These are phyloP conservation scores for Sipha maydis DNA, from an alignment of 2,888 invertebrate genomes.

Conservation along the genomic window DNA sequence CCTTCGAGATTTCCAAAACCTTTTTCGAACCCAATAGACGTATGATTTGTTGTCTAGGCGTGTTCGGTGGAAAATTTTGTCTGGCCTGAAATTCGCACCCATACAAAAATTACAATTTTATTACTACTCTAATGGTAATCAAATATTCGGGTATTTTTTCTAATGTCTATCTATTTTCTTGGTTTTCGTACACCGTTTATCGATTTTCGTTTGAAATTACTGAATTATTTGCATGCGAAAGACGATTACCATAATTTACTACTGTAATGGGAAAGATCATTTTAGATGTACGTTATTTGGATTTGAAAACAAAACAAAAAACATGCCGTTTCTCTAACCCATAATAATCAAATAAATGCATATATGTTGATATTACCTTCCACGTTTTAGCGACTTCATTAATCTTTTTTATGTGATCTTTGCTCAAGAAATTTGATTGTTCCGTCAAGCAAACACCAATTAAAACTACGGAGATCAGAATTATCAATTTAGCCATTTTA, in stretches of 20 bases:
- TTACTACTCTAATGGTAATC: no score
- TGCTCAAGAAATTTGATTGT: slow-evolving; percentile 6
- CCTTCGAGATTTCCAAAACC: neutral
- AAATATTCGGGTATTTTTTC: no score
- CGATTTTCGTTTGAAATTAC: no score
- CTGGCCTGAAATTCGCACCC: neutral
- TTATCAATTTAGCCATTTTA: neutral
- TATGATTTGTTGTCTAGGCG: neutral
- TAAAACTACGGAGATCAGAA: neutral
- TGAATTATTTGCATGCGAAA: no score
- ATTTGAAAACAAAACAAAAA: neutral
- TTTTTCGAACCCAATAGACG: neutral
- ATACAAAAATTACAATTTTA: neutral
- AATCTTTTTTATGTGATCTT: neutral
- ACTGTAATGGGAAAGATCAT: neutral
- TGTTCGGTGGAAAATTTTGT: neutral
- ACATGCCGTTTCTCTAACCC: no score
- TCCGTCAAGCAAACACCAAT: neutral
- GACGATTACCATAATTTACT: no score
- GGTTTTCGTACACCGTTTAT: no score
- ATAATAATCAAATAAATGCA: neutral
- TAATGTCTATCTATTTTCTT: no score
- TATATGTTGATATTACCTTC: slow-evolving; percentile 12
- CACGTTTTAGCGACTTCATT: slow-evolving; percentile 6
- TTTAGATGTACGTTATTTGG: neutral